Evolutionary conservation across 1,140 invertebrate genomes (phyloP).

Genomic region (Temnothorax longispinosus): DNA sequence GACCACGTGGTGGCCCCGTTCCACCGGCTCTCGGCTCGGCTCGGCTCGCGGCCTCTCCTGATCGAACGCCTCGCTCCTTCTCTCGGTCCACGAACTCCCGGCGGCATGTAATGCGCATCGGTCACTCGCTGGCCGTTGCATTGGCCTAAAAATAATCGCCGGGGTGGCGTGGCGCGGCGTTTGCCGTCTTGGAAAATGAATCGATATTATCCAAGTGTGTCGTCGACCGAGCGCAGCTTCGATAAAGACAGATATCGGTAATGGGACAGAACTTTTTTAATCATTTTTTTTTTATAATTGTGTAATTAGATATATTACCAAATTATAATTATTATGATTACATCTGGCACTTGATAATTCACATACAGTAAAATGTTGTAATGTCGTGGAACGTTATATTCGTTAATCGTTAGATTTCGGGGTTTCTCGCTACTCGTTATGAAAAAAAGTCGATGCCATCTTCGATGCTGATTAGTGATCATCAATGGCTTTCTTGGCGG

Average conservation of each 20-base stretch:
- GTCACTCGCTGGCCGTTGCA: slow-evolving; percentile 20
- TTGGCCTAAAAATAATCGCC: slow-evolving; percentile 57
- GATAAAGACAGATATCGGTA: not conserved
- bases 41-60: slow-evolving; percentile 36
- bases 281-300: not conserved
- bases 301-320: not conserved
- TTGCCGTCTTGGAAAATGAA: not conserved
- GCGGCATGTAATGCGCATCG: slow-evolving; percentile 21
- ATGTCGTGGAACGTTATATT: not conserved
- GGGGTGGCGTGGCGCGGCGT: not conserved
- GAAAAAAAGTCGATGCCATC: not conserved
- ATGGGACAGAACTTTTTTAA: not conserved
- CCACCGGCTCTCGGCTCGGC: not conserved
- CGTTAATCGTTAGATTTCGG: not conserved
- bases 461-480: slow-evolving; percentile 13
- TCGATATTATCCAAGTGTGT: slow-evolving; percentile 11
- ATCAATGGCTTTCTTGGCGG: slow-evolving; percentile 22
- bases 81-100: slow-evolving; percentile 51
- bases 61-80: slow-evolving; percentile 37
- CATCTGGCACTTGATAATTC: not conserved
- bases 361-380: no score
- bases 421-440: not conserved
- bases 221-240: not conserved
- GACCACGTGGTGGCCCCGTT: slow-evolving; percentile 56
- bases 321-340: not conserved